phyloP scores from a whole-genome alignment of 2,113 vertebrate genomes.

The Chlamydotis undulata region DNA sequence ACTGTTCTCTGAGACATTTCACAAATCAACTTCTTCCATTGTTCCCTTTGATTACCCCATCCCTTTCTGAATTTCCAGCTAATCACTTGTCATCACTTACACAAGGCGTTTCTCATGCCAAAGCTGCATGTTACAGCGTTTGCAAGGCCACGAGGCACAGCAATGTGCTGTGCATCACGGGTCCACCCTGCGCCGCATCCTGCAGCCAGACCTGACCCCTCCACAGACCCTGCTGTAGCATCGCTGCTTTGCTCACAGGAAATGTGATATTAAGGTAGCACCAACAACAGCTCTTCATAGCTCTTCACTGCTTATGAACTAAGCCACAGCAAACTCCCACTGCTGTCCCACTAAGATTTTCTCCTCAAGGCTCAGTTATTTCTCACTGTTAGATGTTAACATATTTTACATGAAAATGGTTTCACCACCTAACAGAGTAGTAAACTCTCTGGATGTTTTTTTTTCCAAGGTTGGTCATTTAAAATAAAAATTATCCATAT shows the following conservation, averaged over 20 bases:
- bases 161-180: background rate
- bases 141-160: background rate
- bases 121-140: background rate
- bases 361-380: background rate
- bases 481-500: background rate
- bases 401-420: background rate
- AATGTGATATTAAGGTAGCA: background rate
- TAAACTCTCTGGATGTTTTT: background rate
- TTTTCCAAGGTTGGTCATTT: background rate
- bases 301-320: background rate
- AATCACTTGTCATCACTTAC: background rate
- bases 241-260: background rate
- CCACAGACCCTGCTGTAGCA: rapidly evolving
- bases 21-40: background rate
- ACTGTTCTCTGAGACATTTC: background rate
- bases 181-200: background rate
- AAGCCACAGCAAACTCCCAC: background rate
- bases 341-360: background rate
- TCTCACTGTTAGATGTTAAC: background rate
- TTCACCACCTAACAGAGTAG: background rate
- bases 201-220: background rate
- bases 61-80: background rate
- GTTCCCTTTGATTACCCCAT: background rate
- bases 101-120: background rate
- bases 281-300: background rate